phyloP scores from a whole-genome alignment of 1,140 invertebrate species.

The Bursaphelenchus mucronatus region DNA sequence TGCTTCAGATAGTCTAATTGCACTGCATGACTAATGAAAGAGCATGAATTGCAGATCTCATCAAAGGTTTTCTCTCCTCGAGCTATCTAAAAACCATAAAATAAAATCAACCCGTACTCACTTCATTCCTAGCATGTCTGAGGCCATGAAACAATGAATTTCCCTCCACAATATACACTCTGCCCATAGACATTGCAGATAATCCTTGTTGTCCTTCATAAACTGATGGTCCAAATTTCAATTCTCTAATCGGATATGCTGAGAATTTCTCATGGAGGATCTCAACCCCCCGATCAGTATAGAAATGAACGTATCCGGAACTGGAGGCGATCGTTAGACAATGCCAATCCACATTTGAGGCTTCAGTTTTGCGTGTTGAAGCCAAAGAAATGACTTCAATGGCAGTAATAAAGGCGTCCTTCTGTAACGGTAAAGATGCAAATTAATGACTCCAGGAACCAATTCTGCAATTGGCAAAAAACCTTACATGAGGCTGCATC shows the following conservation, averaged over 20 bases:
- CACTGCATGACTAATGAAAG: too few species aligned
- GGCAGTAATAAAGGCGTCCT: constrained; percentile 24
- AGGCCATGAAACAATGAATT: constrained; percentile 10
- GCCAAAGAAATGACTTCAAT: constrained; percentile 20
- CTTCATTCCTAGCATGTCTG: constrained; percentile 15
- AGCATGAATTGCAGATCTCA: background rate
- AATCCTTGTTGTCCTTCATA: constrained; percentile 12
- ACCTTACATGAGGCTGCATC: background rate
- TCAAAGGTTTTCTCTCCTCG: constrained; percentile 12
- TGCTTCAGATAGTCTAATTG: too few species aligned
- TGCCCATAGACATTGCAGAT: constrained; percentile 6
- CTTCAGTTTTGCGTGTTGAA: constrained; percentile 10
- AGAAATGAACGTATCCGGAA: constrained; percentile 19
- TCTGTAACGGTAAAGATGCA: background rate
- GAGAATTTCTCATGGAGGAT: constrained; percentile 22
- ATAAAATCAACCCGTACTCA: background rate
- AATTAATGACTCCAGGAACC: background rate
- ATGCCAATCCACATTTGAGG: constrained; percentile 8
- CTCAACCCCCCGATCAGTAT: constrained; percentile 21
- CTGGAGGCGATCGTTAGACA: constrained; percentile 13
- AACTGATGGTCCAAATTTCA: constrained; percentile 6
- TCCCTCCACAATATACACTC: constrained; percentile 15
- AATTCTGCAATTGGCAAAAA: background rate
- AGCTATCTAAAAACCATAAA: constrained; percentile 13
- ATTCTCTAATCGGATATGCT: constrained; percentile 2